Evolutionary conservation across 1,140 invertebrate genomes (phyloP).

Genomic region (Pygmarrhopalites habei): DNA sequence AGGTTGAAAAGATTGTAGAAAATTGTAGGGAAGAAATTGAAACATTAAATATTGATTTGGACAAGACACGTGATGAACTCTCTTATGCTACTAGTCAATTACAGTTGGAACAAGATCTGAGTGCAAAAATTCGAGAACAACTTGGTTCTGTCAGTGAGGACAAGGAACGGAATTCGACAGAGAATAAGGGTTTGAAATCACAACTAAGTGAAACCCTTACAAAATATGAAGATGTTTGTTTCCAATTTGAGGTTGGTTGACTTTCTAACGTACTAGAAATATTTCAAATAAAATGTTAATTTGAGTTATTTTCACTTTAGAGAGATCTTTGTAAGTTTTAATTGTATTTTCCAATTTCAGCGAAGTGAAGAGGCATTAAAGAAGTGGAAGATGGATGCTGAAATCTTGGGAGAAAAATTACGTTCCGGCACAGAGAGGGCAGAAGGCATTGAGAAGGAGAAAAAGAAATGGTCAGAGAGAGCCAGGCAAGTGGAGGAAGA

Average conservation of each 20-base stretch:
- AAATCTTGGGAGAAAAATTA: conserved; percentile 34
- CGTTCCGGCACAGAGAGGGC: conserved; percentile 25
- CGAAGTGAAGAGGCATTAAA: conserved; percentile 35
- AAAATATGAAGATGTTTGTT: conserved; percentile 34
- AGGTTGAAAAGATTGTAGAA: conserved; percentile 36
- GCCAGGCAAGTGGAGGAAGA: conserved; percentile 20
- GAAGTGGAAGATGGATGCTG: conserved; percentile 39
- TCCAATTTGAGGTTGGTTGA: no score
- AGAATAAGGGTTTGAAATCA: conserved; percentile 32
- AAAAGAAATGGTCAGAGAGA: conserved; percentile 33
- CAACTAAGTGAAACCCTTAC: conserved; percentile 23
- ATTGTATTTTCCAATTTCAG: no score
- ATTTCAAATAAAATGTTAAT: no score
- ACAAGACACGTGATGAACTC: conserved; percentile 29
- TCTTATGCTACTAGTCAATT: conserved; percentile 23
- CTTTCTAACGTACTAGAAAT: no score
- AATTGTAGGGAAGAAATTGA: conserved; percentile 31
- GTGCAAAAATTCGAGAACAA: conserved; percentile 32
- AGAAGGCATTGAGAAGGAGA: conserved; percentile 33
- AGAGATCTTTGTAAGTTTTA: no score
- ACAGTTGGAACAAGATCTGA: conserved; percentile 34
- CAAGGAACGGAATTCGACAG: conserved; percentile 28
- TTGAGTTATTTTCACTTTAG: no score
- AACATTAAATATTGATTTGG: conserved; percentile 23
- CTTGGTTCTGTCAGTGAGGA: conserved; percentile 22